Evolutionary conservation across 2,888 invertebrate genomes (phyloP).

Genomic region (Drosophila longiperda): DNA sequence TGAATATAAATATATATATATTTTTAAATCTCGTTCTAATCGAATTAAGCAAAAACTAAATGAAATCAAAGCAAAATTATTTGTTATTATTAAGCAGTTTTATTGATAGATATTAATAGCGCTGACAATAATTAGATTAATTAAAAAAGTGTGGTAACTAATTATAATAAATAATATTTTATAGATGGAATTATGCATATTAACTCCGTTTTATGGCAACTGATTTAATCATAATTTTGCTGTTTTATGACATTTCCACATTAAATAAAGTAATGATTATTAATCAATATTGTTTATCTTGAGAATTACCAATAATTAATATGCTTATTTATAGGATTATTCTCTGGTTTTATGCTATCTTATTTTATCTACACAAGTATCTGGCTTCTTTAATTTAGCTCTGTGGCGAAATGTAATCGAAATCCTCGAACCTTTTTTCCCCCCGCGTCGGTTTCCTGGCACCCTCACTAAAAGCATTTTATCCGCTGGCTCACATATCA

Average conservation of each 20-base stretch:
- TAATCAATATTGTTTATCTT: background rate
- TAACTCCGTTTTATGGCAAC: background rate
- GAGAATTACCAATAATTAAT: slow-evolving; percentile 7
- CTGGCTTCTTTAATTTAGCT: slow-evolving; percentile 25
- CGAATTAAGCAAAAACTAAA: background rate
- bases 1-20: background rate
- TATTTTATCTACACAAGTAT: slow-evolving; percentile 20
- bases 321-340: background rate
- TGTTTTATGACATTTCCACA: background rate
- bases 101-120: background rate
- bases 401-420: slow-evolving; percentile 47
- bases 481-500: slow-evolving; percentile 67
- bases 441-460: slow-evolving; percentile 2
- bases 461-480: slow-evolving; percentile 56
- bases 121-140: background rate
- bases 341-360: slow-evolving; percentile 19
- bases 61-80: background rate
- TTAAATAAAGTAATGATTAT: slow-evolving; percentile 1
- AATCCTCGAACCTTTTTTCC: slow-evolving; percentile 27
- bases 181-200: background rate
- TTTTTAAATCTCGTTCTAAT: background rate
- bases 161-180: background rate
- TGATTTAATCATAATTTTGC: background rate
- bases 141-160: background rate
- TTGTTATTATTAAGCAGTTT: background rate